phyloP scores from a whole-genome alignment of 23 tunicate genomes.

The Ciona savignyi region DNA sequence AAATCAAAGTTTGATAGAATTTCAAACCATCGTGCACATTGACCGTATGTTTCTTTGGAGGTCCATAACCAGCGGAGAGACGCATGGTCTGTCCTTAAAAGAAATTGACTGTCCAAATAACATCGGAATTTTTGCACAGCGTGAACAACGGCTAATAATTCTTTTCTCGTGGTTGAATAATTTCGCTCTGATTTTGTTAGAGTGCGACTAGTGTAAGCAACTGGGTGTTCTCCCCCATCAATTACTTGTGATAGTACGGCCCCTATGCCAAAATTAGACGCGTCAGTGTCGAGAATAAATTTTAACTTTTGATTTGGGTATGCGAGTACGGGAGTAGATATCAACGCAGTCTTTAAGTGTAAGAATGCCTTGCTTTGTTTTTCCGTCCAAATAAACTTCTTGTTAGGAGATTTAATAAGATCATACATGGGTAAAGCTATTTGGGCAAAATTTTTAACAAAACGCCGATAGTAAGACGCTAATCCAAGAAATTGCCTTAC shows the following conservation, averaged over 20 bases:
- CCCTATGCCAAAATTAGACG: not conserved
- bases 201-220: not conserved
- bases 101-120: not conserved
- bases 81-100: not conserved
- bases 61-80: not conserved
- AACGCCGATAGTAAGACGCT: too few relatives aligned
- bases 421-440: too few relatives aligned
- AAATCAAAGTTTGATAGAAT: not conserved
- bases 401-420: too few relatives aligned
- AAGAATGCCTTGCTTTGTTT: too few relatives aligned
- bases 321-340: not conserved
- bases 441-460: too few relatives aligned
- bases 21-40: not conserved
- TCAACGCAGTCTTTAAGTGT: not conserved
- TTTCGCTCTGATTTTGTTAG: constrained; percentile 7
- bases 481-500: too few relatives aligned
- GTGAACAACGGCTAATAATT: constrained; percentile 7
- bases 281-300: constrained; percentile 7
- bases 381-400: too few relatives aligned
- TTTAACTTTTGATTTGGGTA: not conserved
- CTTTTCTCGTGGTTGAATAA: constrained; percentile 14
- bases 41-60: not conserved
- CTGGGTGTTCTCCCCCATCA: not conserved
- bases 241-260: constrained; percentile 2
- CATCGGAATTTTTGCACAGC: not conserved